phyloP scores from a whole-genome alignment of 2,888 invertebrate genomes.

The Malachius bipustulatus region DNA sequence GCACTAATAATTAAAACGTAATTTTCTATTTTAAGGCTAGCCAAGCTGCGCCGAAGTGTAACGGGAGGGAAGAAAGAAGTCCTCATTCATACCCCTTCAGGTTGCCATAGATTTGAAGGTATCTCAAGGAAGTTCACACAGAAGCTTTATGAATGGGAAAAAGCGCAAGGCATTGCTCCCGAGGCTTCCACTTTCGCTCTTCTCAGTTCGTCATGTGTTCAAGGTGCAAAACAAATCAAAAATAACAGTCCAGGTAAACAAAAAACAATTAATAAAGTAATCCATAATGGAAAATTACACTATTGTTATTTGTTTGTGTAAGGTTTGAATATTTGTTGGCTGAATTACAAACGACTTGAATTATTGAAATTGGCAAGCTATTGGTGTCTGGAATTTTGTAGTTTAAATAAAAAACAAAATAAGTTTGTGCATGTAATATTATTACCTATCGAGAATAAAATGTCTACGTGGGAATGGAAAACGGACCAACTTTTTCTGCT shows the following conservation, averaged over 20 bases:
- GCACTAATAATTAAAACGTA: background rate
- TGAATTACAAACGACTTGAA: too few species aligned
- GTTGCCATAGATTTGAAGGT: slow-evolving; percentile 73
- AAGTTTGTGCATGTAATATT: too few species aligned
- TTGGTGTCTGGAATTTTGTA: too few species aligned
- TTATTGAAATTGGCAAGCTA: too few species aligned
- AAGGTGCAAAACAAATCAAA: background rate
- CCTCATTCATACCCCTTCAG: slow-evolving; percentile 69
- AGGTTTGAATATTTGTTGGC: too few species aligned
- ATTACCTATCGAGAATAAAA: too few species aligned
- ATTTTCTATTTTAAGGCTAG: slow-evolving; percentile 33
- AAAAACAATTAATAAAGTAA: too few species aligned
- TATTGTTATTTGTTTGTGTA: too few species aligned
- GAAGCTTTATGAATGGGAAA: slow-evolving; percentile 86
- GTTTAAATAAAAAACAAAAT: too few species aligned
- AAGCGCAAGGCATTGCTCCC: slow-evolving; percentile 73
- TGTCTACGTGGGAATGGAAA: too few species aligned
- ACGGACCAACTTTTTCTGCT: too few species aligned
- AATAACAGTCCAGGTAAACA: slow-evolving; percentile 1
- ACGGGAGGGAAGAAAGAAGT: slow-evolving; percentile 53
- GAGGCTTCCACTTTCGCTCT: slow-evolving; percentile 76
- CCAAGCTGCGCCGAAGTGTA: slow-evolving; percentile 47
- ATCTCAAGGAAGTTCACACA: slow-evolving; percentile 83
- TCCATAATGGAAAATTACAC: background rate
- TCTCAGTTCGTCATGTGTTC: slow-evolving; percentile 43